Evolutionary conservation across 2,797 vertebrate species (phyloP), one percentile per base, ranked within the genome.

Genomic region (Chloroceryle amazona): DNA sequence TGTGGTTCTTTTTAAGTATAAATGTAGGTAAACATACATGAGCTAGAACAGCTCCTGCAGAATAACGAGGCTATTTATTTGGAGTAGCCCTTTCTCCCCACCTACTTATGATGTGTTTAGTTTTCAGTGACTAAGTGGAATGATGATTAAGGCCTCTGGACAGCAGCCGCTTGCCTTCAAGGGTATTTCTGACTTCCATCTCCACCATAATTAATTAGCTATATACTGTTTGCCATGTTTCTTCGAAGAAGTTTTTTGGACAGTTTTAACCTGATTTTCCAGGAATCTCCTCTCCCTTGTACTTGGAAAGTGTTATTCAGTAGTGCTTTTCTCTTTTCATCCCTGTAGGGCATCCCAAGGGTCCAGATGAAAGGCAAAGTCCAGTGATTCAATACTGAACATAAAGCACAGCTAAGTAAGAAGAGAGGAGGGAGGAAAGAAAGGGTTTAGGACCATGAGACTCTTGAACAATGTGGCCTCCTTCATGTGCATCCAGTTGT

Each of bases 221-320:
- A 33, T 61, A 79, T 84, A 55, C 60, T 33, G 26, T 94, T 94
- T 93, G 83, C 81, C 92, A 62, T 66, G 23, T 90, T 96, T 96
- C 95, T 93, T 96, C 86, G 87, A 97, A 92, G 81, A 94, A 88
- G 46, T 62, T 89, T 95, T 96, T 95, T 96, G 95, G 93, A 96
- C 14, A 1, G 66, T 60, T 65, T 89, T 79, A 81, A 91, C 79
- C 58, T 94, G 90, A 42, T 94, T 97, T 97, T 97, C 97, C 95
- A 97, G 92, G 96, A 97, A 97, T 95, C 75, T 92, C 35, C 35
- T 96, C 71, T 96, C 75, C 72, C 90, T 95, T 93, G 63, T 93
- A 92, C 93, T 96, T 96, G 93, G 95, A 97, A 97, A 91, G 83
- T 52, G 46, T 92, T 94, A 89, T 68, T 93, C 89, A 95, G 83